Evolutionary conservation across 1,140 invertebrate species (phyloP).

Genomic region (Solenopsis invicta): DNA sequence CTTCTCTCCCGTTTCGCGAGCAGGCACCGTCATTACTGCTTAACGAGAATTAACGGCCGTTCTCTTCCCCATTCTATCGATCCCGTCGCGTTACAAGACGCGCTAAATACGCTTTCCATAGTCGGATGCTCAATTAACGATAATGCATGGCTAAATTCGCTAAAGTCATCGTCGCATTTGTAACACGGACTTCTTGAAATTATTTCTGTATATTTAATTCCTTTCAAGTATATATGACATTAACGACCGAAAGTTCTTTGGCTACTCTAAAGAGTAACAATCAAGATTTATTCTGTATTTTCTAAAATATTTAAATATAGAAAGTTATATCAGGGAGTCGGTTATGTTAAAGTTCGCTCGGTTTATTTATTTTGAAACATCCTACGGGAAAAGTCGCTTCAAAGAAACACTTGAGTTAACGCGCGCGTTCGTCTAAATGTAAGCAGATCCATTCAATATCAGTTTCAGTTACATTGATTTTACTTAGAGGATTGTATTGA

Average conservation of each 20-base stretch:
- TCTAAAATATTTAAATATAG: not conserved
- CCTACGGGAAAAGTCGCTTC: not conserved
- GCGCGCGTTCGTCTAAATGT: not conserved
- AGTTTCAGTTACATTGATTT: conserved; percentile 48
- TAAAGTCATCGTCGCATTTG: conserved; percentile 9
- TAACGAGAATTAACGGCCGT: conserved; percentile 60
- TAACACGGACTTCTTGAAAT: conserved; percentile 7
- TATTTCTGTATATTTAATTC: not conserved
- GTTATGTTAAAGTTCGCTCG: not conserved
- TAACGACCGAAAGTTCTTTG: not conserved
- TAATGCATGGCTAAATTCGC: conserved; percentile 44
- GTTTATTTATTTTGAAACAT: conserved; percentile 9
- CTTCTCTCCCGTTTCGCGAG: conserved; percentile 30
- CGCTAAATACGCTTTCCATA: conserved; percentile 51
- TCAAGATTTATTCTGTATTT: not conserved
- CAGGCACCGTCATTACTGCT: conserved; percentile 50
- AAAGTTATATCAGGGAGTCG: not conserved
- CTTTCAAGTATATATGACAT: not conserved
- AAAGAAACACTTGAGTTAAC: not conserved
- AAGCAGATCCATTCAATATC: conserved; percentile 54
- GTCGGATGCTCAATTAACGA: conserved; percentile 54
- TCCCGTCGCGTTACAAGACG: conserved; percentile 47
- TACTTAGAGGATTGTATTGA: conserved; percentile 19
- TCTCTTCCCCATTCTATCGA: conserved; percentile 46
- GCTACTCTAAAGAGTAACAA: not conserved